A percentile compares a stretch with the other conserved stretches of the same genome.
Evolutionary conservation across 2,888 invertebrate species (phyloP).

Genomic region (Galerucella nymphaeae): DNA sequence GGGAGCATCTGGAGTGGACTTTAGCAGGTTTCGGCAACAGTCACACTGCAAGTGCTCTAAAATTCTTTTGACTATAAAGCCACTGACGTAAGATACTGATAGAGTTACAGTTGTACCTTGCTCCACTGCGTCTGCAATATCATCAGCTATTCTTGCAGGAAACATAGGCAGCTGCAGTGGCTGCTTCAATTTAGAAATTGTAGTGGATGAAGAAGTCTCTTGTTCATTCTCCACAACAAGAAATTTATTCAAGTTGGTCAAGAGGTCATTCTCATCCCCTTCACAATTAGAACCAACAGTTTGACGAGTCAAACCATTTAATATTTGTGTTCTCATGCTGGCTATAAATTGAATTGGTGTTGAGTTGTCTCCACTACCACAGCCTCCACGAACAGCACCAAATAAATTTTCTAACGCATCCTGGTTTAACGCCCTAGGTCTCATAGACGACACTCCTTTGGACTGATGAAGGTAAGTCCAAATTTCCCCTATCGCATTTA

Average conservation of each 20-base stretch:
- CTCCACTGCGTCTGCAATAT: no score
- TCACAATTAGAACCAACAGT: neutral
- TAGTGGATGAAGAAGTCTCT: neutral
- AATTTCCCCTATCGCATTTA: neutral
- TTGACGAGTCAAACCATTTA: neutral
- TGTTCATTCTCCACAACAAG: neutral
- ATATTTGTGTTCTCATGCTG: neutral
- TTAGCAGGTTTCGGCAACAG: no score
- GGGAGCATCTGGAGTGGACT: no score
- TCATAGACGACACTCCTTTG: neutral
- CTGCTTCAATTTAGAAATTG: neutral
- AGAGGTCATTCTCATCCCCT: neutral
- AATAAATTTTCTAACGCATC: neutral
- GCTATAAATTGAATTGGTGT: neutral
- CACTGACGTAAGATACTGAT: no score
- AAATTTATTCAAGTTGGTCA: neutral
- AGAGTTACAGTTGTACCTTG: no score
- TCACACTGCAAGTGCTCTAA: no score
- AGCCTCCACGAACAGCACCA: neutral
- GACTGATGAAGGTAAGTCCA: neutral
- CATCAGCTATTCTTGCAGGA: no score
- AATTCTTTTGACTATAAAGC: no score
- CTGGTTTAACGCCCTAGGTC: neutral
- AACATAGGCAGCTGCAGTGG: no score
- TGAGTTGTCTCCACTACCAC: neutral